Evolutionary conservation across 1,140 invertebrate species (phyloP).

Genomic region (Fragariocoptes setiger): DNA sequence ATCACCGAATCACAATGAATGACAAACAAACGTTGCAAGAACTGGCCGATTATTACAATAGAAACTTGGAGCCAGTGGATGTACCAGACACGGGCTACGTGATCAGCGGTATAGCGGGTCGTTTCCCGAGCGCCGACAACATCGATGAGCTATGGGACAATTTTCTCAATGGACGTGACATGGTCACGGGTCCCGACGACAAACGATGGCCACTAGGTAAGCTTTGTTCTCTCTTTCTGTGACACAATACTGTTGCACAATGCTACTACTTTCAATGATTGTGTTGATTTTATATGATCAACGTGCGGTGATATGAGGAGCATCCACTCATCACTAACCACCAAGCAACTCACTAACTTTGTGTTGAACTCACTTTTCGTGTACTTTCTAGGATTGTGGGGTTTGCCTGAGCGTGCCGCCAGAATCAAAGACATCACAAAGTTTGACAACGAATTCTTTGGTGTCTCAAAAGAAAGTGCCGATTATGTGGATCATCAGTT

Average conservation of each 20-base stretch:
- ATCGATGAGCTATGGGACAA: slow-evolving; percentile 62
- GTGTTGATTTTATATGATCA: too few relatives aligned
- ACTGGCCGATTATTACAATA: background rate
- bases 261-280: too few relatives aligned
- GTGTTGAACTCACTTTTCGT: too few relatives aligned
- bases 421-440: slow-evolving; percentile 54
- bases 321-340: too few relatives aligned
- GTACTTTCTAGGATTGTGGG: too few relatives aligned
- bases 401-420: slow-evolving; percentile 46
- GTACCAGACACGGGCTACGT: slow-evolving; percentile 50
- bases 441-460: slow-evolving; percentile 77
- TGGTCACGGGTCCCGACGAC: slow-evolving; percentile 19
- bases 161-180: slow-evolving; percentile 46
- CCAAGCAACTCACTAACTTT: too few relatives aligned
- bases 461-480: slow-evolving; percentile 22
- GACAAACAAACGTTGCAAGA: background rate
- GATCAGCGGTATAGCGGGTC: slow-evolving; percentile 55
- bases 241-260: slow-evolving; percentile 56
- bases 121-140: slow-evolving; percentile 50
- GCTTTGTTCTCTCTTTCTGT: slow-evolving; percentile 45
- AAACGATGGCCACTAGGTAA: slow-evolving; percentile 21
- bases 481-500: slow-evolving; percentile 32
- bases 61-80: too few relatives aligned
- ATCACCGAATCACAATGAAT: too few relatives aligned
- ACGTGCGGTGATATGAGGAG: too few relatives aligned